Base-by-base conservation (phyloP, 2,888 invertebrate genomes). In the Cephus pulcher region DNA sequence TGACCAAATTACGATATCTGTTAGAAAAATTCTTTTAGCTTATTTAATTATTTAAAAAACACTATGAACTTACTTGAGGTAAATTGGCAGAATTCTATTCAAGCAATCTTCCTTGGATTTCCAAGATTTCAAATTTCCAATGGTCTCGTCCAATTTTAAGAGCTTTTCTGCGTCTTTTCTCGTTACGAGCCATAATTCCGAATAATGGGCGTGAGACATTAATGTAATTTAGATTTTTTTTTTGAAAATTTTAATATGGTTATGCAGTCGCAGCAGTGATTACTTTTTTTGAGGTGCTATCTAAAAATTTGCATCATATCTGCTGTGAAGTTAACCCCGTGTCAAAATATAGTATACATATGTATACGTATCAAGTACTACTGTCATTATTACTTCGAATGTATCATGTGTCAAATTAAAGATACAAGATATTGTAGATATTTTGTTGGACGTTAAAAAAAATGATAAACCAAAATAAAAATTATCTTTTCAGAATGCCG, bases 1-100 rank as follows among this genome's bases (percentile, higher is more conserved):
- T 83, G 1, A 89, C 86, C 15, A 90, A 77, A 79, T 85, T 84
- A 11, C 88, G 85, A 81, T 91, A 91, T 69, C 91, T 91, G 74
- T 1, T 76, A 77, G 77, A 75, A 37, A 69, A 77, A 34, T 33
- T n/a, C 56, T 9, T 23, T 56, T 0, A 56, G 40, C 40, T 23
- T 6, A 56, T 56, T 6, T 23, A 56, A 56, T 56, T 56, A 23
- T 23, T 6, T 56, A 56, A 56, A 0, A 23, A 56, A 23, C 23
- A 23, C 9, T 56, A 23, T 56, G 23, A 56, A 56, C 40, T 77
- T 82, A 86, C 89, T 81, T 88, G 1, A 89, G 80, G 77, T 90
- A 90, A n/a, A 86, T 79, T 11, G 86, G 83, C 23, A 88, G 69
- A n/a, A 85, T 76, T 11, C 75, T 34, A 76, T 84, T 78, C 75